A percentile compares a stretch with the other conserved stretches of the same genome.
Conservation (phyloP, 2,888 invertebrate species). For the Cerceris ruficornis region DNA sequence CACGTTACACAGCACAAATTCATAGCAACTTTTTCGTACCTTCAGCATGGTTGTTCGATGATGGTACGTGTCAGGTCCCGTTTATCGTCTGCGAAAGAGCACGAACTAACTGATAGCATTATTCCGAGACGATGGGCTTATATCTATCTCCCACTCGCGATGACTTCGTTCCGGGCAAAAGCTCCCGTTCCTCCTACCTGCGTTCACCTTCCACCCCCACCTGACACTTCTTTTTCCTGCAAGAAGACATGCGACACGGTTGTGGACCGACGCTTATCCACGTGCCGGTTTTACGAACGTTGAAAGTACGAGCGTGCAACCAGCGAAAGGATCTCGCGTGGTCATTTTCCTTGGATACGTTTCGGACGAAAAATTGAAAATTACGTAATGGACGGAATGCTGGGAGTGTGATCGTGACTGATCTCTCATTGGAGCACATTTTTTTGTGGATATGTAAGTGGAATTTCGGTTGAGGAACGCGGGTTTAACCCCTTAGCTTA, state of each 20-base stretch:
- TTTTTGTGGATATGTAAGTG: too few relatives aligned
- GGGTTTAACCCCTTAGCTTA: too few relatives aligned
- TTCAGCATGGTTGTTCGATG: constrained; percentile 73
- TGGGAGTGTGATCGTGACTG: too few relatives aligned
- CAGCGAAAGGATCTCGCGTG: constrained; percentile 21
- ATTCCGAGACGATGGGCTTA: constrained; percentile 79
- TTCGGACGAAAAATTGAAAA: background rate
- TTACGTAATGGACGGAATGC: background rate
- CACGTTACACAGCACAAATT: background rate
- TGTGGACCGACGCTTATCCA: constrained; percentile 16
- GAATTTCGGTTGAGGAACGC: too few relatives aligned
- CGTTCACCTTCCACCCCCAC: constrained; percentile 19
- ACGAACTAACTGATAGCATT: constrained; percentile 81
- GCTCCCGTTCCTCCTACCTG: constrained; percentile 44
- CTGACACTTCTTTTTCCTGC: constrained; percentile 25
- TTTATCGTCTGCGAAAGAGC: constrained; percentile 70
- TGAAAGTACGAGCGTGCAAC: constrained; percentile 3
- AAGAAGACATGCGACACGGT: constrained; percentile 18
- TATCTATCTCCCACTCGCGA: constrained; percentile 80
- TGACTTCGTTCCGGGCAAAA: constrained; percentile 68
- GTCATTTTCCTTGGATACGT: background rate
- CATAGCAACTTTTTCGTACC: constrained; percentile 62
- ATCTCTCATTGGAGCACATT: too few relatives aligned
- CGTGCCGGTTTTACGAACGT: constrained; percentile 33
- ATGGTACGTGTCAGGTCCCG: constrained; percentile 38